Conservation (phyloP, 2,113 vertebrate species). For the Circaetus cinerascens region DNA sequence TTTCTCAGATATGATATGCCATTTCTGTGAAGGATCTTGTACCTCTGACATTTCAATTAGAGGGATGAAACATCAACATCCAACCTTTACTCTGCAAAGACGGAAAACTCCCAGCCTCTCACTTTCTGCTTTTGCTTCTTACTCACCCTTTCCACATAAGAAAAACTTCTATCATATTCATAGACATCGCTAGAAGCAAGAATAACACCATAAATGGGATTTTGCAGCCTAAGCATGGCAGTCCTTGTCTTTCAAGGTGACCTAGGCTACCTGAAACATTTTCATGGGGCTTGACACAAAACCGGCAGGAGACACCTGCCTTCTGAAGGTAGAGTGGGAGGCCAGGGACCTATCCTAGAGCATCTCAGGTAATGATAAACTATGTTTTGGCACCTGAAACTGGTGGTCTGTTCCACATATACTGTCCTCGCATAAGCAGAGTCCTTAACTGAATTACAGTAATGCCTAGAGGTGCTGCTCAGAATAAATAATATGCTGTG, state of each 20-base stretch:
- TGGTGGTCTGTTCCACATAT: background rate
- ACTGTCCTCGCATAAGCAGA: background rate
- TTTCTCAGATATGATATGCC: constrained; percentile 22
- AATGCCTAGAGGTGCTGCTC: background rate
- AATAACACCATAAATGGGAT: background rate
- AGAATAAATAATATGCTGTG: background rate
- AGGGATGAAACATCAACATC: background rate
- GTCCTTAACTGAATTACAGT: background rate
- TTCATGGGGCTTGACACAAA: background rate
- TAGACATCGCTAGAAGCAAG: background rate
- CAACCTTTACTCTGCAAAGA: background rate
- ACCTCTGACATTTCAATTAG: constrained; percentile 59
- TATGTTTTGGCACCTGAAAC: background rate
- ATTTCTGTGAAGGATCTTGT: constrained; percentile 18
- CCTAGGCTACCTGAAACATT: background rate
- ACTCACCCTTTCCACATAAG: background rate
- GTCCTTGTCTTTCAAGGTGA: background rate
- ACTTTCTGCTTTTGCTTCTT: background rate
- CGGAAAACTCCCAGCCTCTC: background rate
- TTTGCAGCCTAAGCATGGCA: background rate
- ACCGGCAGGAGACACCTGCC: background rate
- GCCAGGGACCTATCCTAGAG: background rate
- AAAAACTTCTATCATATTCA: background rate
- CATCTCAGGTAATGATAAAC: background rate
- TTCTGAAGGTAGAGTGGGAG: background rate